Evolutionary conservation across 64 coral and sea anemone genomes (phyloP).

Genomic region (Stylophora pistillata): DNA sequence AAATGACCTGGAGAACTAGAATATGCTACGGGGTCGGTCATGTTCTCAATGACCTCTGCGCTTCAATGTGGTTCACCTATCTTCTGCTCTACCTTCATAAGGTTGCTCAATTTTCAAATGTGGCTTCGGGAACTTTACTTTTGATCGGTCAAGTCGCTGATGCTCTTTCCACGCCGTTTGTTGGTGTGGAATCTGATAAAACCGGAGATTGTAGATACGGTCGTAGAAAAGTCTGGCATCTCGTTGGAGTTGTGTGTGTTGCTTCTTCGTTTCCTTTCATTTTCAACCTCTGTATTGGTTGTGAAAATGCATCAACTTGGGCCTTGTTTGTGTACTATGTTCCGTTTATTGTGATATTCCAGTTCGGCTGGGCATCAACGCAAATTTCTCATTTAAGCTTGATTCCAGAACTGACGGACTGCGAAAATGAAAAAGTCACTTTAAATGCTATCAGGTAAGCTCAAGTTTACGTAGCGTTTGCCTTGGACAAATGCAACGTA

Average conservation of each 20-base stretch:
- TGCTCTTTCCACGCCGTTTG: constrained; percentile 85
- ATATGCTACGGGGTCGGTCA: constrained; percentile 97
- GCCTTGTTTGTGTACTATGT: constrained; percentile 89
- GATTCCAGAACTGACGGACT: constrained; percentile 90
- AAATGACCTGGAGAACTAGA: constrained; percentile 34
- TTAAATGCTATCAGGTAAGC: constrained; percentile 92
- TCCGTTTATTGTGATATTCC: constrained; percentile 95
- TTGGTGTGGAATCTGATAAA: constrained; percentile 96
- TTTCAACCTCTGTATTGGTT: constrained; percentile 87
- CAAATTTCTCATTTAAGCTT: constrained; percentile 96
- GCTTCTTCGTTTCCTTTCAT: constrained; percentile 89
- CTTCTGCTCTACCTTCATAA: constrained; percentile 84
- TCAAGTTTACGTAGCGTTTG: too few relatives aligned
- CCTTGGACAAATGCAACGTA: too few relatives aligned
- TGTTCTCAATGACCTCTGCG: constrained; percentile 93
- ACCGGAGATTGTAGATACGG: constrained; percentile 85
- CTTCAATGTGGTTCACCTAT: constrained; percentile 98
- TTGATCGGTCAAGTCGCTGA: constrained; percentile 94
- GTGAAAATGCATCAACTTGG: constrained; percentile 47
- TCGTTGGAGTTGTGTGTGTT: constrained; percentile 89
- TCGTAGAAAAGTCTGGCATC: constrained; percentile 93
- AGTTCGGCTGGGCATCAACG: constrained; percentile 98
- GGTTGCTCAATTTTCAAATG: constrained; percentile 74
- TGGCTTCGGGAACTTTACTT: constrained; percentile 77
- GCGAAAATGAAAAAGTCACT: constrained; percentile 80